phyloP scores from a whole-genome alignment of 1,140 invertebrate species.

The Macrostomum lignano region DNA sequence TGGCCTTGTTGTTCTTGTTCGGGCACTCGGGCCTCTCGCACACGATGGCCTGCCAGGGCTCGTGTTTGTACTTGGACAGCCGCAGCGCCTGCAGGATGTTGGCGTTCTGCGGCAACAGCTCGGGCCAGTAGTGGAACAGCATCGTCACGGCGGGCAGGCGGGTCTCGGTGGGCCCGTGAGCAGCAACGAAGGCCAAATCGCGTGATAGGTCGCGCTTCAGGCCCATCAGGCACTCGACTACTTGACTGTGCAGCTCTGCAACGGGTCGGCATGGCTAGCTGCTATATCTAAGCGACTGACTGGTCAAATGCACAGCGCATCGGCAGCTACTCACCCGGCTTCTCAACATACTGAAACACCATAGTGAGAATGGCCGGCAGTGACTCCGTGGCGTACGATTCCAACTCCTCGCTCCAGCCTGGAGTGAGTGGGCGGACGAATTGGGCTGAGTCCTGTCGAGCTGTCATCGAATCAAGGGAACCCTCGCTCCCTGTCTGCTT shows the following conservation, averaged over 20 bases:
- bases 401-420: constrained; percentile 16
- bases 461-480: no score
- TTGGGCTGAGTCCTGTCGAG: no score
- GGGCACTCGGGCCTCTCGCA: no score
- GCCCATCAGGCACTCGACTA: constrained; percentile 71
- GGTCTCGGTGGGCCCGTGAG: constrained; percentile 68
- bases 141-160: constrained; percentile 69
- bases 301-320: no score
- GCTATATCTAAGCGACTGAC: not conserved
- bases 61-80: constrained; percentile 1
- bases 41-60: no score
- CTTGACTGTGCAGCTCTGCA: constrained; percentile 62
- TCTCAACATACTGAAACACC: constrained; percentile 74
- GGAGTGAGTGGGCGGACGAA: no score
- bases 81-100: constrained; percentile 29
- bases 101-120: constrained; percentile 66
- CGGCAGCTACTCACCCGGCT: constrained; percentile 37
- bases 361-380: constrained; percentile 81
- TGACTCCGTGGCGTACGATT: constrained; percentile 52
- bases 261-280: not conserved
- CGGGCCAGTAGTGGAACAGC: constrained; percentile 96
- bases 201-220: constrained; percentile 50
- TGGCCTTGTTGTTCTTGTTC: no score
- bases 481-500: no score
- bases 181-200: constrained; percentile 75